A percentile compares a stretch with the other conserved stretches of the same genome.
These are phyloP conservation scores for Amorpha juglandis DNA, from an alignment of 2,888 invertebrate species.

Conservation along the genomic window DNA sequence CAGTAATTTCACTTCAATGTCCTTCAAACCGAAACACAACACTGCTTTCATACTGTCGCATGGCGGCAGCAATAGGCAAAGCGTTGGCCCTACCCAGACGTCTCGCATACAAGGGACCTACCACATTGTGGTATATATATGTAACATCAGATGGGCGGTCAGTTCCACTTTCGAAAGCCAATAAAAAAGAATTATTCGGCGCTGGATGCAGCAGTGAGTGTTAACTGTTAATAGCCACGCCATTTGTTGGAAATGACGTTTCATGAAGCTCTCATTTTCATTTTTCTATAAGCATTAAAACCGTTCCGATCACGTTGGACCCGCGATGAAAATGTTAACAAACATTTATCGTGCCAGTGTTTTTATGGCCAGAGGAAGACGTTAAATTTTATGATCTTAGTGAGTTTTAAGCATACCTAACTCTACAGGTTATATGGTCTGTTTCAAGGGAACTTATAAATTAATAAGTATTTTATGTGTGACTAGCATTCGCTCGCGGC, in stretches of 20 bases:
- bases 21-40: too few species aligned
- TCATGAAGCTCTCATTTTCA: conserved; percentile 39
- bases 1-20: too few species aligned
- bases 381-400: conserved; percentile 5
- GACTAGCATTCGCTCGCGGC: too few species aligned
- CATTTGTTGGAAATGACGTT: conserved; percentile 34
- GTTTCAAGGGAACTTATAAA: too few species aligned
- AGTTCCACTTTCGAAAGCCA: too few species aligned
- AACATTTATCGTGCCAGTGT: conserved; percentile 6
- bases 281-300: conserved; percentile 40
- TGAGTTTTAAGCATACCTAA: background rate
- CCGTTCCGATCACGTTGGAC: conserved; percentile 27
- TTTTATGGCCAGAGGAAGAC: conserved; percentile 10
- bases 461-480: too few species aligned
- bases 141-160: too few species aligned
- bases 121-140: too few species aligned
- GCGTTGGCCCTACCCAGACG: too few species aligned
- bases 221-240: conserved; percentile 15
- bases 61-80: too few species aligned
- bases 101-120: too few species aligned
- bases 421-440: background rate
- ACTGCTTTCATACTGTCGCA: too few species aligned
- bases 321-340: conserved; percentile 18
- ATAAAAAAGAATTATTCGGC: background rate
- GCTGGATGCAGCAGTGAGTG: background rate